phyloP scores from a whole-genome alignment of 2,888 invertebrate genomes.

The Lypha dubia region DNA sequence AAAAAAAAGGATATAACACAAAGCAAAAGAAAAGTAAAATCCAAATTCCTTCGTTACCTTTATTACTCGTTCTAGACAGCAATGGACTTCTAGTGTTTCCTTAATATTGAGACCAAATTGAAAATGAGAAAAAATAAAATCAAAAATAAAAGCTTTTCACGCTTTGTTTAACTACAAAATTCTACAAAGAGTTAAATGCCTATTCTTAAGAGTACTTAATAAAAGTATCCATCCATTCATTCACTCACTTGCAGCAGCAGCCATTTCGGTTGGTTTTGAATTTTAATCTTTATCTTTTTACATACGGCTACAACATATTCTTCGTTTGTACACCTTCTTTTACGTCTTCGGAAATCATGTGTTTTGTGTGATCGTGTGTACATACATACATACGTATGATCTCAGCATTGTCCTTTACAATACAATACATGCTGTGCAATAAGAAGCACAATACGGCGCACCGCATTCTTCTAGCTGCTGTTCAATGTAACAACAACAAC shows the following conservation, averaged over 20 bases:
- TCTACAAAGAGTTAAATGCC: constrained; percentile 67
- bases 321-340: constrained; percentile 45
- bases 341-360: constrained; percentile 49
- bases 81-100: constrained; percentile 60
- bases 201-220: constrained; percentile 56
- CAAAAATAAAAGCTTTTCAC: constrained; percentile 74
- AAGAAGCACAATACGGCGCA: not conserved
- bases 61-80: constrained; percentile 41
- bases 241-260: constrained; percentile 50
- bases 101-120: constrained; percentile 54
- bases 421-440: not conserved
- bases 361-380: no score
- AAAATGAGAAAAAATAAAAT: not conserved
- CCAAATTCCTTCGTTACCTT: constrained; percentile 50
- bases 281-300: constrained; percentile 70
- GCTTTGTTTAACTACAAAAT: constrained; percentile 71
- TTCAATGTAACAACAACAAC: constrained; percentile 40
- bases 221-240: constrained; percentile 38
- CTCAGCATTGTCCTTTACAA: constrained; percentile 23
- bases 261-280: constrained; percentile 52
- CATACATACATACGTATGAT: no score
- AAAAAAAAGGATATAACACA: no score
- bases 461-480: constrained; percentile 46
- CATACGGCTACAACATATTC: constrained; percentile 66
- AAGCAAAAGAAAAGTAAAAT: constrained; percentile 52